phyloP scores from a whole-genome alignment of 2,797 vertebrate genomes.

The Liparis tanakae region DNA sequence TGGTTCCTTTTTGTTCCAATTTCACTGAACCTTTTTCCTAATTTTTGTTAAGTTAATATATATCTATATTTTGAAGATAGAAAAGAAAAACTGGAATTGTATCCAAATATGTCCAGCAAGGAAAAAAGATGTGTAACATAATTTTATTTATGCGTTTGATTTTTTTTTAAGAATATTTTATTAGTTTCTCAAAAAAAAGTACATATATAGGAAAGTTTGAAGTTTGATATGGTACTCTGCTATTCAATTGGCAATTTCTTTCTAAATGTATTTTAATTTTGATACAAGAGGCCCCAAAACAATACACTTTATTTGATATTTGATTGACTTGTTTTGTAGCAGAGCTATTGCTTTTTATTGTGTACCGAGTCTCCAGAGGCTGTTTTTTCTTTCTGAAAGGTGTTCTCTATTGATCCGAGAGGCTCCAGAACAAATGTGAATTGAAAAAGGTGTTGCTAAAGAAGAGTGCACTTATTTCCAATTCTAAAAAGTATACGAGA shows the following conservation, averaged over 20 bases:
- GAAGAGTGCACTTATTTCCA: slow-evolving; percentile 94
- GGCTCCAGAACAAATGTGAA: slow-evolving; percentile 72
- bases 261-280: slow-evolving; percentile 71
- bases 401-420: slow-evolving; percentile 58
- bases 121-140: slow-evolving; percentile 77
- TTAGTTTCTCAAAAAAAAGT: slow-evolving; percentile 72
- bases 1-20: slow-evolving; percentile 87
- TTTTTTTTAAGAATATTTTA: slow-evolving; percentile 80
- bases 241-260: slow-evolving; percentile 76
- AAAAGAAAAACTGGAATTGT: slow-evolving; percentile 80
- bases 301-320: slow-evolving; percentile 57
- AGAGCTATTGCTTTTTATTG: slow-evolving; percentile 60
- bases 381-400: slow-evolving; percentile 64
- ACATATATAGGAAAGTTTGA: slow-evolving; percentile 76
- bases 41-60: slow-evolving; percentile 77
- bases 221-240: slow-evolving; percentile 80
- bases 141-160: slow-evolving; percentile 80
- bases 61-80: slow-evolving; percentile 83
- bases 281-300: slow-evolving; percentile 64
- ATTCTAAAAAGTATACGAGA: slow-evolving; percentile 81
- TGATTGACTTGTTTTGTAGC: slow-evolving; percentile 66
- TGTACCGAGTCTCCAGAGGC: slow-evolving; percentile 57
- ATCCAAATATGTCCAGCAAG: slow-evolving; percentile 79
- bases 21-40: slow-evolving; percentile 70
- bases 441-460: slow-evolving; percentile 80